Base-by-base conservation (phyloP, 2,797 vertebrate genomes). In the Arnoldichthys spilopterus region DNA sequence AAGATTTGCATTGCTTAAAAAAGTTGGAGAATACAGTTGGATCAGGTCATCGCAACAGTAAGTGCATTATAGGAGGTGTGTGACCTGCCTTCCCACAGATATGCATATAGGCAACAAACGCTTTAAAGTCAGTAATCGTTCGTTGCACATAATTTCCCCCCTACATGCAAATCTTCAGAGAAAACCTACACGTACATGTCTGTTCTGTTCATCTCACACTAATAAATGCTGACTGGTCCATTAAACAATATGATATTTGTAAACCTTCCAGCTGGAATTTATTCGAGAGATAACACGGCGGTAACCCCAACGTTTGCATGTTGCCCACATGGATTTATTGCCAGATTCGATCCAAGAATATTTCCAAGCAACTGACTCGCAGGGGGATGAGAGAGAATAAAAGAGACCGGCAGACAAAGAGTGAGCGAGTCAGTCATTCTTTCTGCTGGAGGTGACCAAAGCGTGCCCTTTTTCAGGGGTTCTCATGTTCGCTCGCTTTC, bases 361-460 rank as follows among this genome's bases (percentile, higher is more conserved):
- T 37, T 78, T 88, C 82, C 77, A 84, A 76, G 72, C 83, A 89
- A 91, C 30, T 83, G 90, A 90, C 89, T 80, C 83, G 79, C 79
- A 82, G 87, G 87, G 85, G 86, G 84, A 85, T 83, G 82, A 82
- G 80, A 84, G 78, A 86, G 82, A 78, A 87, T 91, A 89, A 91
- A 91, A 89, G 89, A 88, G 84, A 88, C 86, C 90, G 89, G 71
- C 85, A 90, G 87, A 89, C 88, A 90, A 88, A 84, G 86, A 87
- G 86, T 82, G 63, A 88, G 87, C 88, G 59, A 80, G 73, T 45
- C 77, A 63, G 79, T 74, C 34, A 78, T 79, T 85, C 82, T 71
- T 28, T 64, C 76, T 78, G 74, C 59, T 78, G 71, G 74, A 78
- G 79, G 81, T 83, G 82, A 84, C 82, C 77, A 49, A 79, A 80